These are phyloP conservation scores for Hippopotamus amphibius DNA, from an alignment of 2,113 vertebrate genomes.

Conservation along the genomic window DNA sequence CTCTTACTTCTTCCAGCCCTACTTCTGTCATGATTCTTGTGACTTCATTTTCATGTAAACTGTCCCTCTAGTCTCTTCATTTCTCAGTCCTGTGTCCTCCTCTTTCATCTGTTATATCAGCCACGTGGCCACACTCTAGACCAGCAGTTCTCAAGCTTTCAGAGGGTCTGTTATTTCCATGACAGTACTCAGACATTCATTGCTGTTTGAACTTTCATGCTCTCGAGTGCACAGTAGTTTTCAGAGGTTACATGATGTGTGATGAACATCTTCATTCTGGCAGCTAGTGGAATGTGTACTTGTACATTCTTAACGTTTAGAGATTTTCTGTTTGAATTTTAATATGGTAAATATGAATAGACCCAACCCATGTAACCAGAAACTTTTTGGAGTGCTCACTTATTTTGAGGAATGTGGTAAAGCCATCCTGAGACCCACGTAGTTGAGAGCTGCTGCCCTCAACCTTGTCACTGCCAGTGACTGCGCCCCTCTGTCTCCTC, in stretches of 20 bases:
- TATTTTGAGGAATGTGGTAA: neutral
- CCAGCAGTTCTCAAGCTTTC: neutral
- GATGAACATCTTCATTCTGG: neutral
- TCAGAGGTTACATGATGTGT: accelerated
- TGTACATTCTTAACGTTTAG: neutral
- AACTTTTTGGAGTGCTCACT: neutral
- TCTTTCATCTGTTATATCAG: neutral
- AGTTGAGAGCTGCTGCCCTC: neutral
- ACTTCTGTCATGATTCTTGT: neutral
- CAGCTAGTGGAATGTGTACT: neutral
- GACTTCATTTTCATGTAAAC: neutral
- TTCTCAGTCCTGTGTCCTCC: neutral
- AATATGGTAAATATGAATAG: neutral
- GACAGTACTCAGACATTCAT: neutral
- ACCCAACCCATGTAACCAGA: neutral
- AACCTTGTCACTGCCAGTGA: neutral
- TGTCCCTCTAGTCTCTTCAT: neutral
- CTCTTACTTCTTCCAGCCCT: neutral
- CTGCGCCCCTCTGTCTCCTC: neutral
- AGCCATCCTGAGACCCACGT: neutral
- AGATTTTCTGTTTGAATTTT: neutral
- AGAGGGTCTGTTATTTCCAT: neutral
- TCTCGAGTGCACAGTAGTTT: neutral
- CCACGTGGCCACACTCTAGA: neutral
- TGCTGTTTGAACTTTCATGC: neutral